Evolutionary conservation across 2,888 invertebrate genomes (phyloP), one percentile per base, ranked within the genome.

Genomic region (Pterobdella sp.): DNA sequence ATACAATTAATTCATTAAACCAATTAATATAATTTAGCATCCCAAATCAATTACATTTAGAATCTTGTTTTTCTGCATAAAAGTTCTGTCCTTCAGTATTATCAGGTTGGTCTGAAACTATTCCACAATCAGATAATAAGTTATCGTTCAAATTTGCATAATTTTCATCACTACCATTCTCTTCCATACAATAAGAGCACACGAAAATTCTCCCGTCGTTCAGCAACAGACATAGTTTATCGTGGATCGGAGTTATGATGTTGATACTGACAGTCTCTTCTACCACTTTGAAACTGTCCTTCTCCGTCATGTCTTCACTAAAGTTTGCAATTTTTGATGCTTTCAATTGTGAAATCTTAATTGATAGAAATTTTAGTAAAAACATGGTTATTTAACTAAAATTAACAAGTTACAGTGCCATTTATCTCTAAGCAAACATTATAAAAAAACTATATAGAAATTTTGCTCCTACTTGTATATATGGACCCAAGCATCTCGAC

Each of bases 171-270:
- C n/a, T n/a, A n/a, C n/a, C n/a, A n/a, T n/a, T n/a, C n/a, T n/a
- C n/a, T n/a, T n/a, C n/a, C n/a, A n/a, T n/a, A n/a, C n/a, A n/a
- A n/a, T n/a, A n/a, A n/a, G 31, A 56, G 68, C 78, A 78, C 35
- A 78, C 56, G 14, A 76, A 69, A 29, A 77, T 72, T 2, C 72
- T 56, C 26, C 77, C 78, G 35, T 72, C 73, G 71, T 76, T 72
- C 64, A 78, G 60, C 26, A 78, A 70, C 0, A 78, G 64, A 34
- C 75, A 78, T 36, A 78, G 73, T 35, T 73, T 73, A 1, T 67
- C 52, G 64, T 76, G 75, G 7, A 63, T 26, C 2, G 63, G 29
- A 22, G 73, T 64, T 56, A 77, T 73, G 74, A 73, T 64, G 22
- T 26, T 64, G 32, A 77, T 68, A 26, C 72, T 52, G 4, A 74